These are phyloP conservation scores for Sorex fumeus DNA, from an alignment of 2,113 vertebrate species.

Conservation along the genomic window DNA sequence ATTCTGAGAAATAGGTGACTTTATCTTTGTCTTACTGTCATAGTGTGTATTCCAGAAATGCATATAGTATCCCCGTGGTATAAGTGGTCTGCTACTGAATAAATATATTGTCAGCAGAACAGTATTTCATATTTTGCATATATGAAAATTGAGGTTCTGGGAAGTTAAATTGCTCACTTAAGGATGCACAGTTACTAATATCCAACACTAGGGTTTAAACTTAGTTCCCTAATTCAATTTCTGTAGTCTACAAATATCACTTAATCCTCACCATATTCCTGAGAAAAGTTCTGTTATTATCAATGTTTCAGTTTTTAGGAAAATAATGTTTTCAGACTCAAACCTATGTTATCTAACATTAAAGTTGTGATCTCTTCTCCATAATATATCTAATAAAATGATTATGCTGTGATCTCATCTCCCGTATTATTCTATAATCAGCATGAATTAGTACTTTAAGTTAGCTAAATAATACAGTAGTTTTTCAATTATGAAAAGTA, in stretches of 20 bases:
- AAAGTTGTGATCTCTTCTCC: too few species aligned
- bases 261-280: conserved; percentile 19
- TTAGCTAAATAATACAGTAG: conserved; percentile 24
- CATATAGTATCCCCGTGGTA: too few species aligned
- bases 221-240: conserved; percentile 1
- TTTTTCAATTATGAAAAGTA: conserved; percentile 41
- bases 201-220: not conserved
- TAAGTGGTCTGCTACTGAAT: too few species aligned
- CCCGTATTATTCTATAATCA: conserved; percentile 37
- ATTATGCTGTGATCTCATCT: conserved; percentile 1
- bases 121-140: conserved; percentile 8
- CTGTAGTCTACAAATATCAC: conserved; percentile 32
- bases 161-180: not conserved
- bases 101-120: too few species aligned
- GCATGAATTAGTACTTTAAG: conserved; percentile 61
- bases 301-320: too few species aligned
- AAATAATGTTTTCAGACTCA: too few species aligned
- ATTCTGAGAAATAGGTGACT: too few species aligned
- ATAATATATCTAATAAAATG: too few species aligned
- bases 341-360: too few species aligned
- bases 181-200: not conserved
- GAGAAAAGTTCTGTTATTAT: too few species aligned
- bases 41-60: too few species aligned
- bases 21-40: too few species aligned
- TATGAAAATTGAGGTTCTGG: conserved; percentile 1